Evolutionary conservation across 1,140 invertebrate genomes (phyloP).

Genomic region (Papilio dardanus): DNA sequence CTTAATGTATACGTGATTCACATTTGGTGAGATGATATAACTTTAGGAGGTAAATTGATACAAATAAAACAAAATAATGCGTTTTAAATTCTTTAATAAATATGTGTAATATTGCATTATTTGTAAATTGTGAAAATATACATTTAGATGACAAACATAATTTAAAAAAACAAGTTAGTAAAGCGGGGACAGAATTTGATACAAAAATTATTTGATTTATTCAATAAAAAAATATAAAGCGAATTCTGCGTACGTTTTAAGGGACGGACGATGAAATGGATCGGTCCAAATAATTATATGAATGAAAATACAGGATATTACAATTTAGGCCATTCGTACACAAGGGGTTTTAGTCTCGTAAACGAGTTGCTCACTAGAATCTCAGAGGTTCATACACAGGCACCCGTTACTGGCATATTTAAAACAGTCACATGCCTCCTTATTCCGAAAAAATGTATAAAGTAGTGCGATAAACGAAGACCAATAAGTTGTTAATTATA

Average conservation of each 20-base stretch:
- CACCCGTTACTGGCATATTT: no score
- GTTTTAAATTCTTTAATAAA: slow-evolving; percentile 53
- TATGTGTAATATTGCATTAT: slow-evolving; percentile 52
- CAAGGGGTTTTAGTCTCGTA: no score
- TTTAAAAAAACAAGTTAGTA: no score
- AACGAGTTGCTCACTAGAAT: no score
- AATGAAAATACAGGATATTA: neutral
- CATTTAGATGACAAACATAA: slow-evolving; percentile 31
- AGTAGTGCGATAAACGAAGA: no score
- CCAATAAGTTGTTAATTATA: no score
- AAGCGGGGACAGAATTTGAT: slow-evolving; percentile 25
- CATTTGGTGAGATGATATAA: neutral
- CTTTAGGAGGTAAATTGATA: neutral
- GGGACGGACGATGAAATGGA: slow-evolving; percentile 33
- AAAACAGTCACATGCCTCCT: no score
- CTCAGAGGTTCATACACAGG: no score
- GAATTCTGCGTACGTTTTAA: slow-evolving; percentile 21
- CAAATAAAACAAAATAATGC: slow-evolving; percentile 40
- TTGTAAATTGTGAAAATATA: slow-evolving; percentile 42
- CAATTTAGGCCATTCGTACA: no score
- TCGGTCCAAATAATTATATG: slow-evolving; percentile 14
- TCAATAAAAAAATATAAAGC: slow-evolving; percentile 26
- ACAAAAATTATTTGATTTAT: slow-evolving; percentile 6
- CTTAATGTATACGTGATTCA: no score
- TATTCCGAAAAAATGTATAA: no score